Evolutionary conservation across 92 coral and sea anemone genomes (phyloP).

Genomic region (Blastomussa wellsi): DNA sequence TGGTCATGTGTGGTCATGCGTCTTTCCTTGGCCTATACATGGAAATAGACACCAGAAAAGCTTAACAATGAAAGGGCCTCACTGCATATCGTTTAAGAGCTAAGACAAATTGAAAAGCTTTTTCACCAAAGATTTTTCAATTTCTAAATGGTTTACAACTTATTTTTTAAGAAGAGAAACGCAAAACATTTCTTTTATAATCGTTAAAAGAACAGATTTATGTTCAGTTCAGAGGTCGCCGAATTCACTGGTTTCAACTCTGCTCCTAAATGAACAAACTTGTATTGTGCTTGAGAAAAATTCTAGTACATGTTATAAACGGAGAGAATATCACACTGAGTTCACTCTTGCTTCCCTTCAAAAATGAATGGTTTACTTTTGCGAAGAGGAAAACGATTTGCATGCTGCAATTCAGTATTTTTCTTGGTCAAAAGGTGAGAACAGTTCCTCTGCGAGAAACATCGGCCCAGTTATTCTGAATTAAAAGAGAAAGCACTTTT

Average conservation of each 20-base stretch:
- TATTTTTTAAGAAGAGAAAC: neutral
- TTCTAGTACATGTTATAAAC: neutral
- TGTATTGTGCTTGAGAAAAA: neutral
- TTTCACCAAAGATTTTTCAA: neutral
- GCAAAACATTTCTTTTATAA: neutral
- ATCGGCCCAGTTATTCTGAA: no score
- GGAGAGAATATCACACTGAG: neutral
- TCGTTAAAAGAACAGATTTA: neutral
- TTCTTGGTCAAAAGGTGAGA: neutral
- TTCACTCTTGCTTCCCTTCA: neutral
- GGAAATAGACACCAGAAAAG: neutral
- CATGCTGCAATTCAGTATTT: neutral
- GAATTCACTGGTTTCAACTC: neutral
- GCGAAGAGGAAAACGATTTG: neutral
- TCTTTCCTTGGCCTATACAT: neutral
- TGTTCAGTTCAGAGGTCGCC: neutral
- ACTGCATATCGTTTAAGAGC: neutral
- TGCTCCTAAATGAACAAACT: neutral
- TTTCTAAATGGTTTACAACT: neutral
- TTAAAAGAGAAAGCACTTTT: no score
- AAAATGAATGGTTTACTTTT: neutral
- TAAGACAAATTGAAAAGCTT: neutral
- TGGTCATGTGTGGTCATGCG: neutral
- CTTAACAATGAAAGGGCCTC: neutral
- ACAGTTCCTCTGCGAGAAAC: no score